Evolutionary conservation across 2,888 invertebrate species (phyloP).

Genomic region (Coecobrya sp.): DNA sequence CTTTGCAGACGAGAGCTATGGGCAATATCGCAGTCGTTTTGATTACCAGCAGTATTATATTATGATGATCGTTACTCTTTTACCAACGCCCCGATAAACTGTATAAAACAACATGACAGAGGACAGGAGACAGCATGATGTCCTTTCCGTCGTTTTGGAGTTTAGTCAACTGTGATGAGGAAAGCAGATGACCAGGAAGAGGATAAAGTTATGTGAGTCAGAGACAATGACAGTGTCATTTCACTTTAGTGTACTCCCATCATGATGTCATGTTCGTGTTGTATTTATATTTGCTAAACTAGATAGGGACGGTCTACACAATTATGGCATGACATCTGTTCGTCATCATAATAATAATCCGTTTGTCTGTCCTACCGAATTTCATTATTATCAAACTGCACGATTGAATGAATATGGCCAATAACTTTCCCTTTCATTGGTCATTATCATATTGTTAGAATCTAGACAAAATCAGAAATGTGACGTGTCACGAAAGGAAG

Average conservation of each 20-base stretch:
- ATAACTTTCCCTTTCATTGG: conserved; percentile 24
- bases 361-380: background rate
- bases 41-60: background rate
- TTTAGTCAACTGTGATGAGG: conserved; percentile 27
- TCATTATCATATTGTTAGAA: conserved; percentile 34
- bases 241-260: conserved; percentile 32
- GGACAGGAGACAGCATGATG: conserved; percentile 25
- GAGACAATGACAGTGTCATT: conserved; percentile 17
- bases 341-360: conserved; percentile 48
- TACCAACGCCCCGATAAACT: background rate
- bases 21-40: conserved; percentile 22
- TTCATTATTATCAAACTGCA: background rate
- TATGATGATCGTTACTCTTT: background rate
- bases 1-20: background rate
- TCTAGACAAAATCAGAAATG: background rate
- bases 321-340: conserved; percentile 29
- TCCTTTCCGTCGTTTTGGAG: conserved; percentile 14
- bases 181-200: conserved; percentile 27
- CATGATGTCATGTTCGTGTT: conserved; percentile 30
- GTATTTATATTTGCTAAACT: background rate
- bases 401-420: conserved; percentile 50
- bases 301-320: background rate
- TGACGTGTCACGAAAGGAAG: conserved; percentile 29
- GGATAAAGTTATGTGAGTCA: conserved; percentile 51
- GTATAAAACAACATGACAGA: conserved; percentile 1